Conservation (phyloP, 2,888 invertebrate species). For the Unio pictorum region DNA sequence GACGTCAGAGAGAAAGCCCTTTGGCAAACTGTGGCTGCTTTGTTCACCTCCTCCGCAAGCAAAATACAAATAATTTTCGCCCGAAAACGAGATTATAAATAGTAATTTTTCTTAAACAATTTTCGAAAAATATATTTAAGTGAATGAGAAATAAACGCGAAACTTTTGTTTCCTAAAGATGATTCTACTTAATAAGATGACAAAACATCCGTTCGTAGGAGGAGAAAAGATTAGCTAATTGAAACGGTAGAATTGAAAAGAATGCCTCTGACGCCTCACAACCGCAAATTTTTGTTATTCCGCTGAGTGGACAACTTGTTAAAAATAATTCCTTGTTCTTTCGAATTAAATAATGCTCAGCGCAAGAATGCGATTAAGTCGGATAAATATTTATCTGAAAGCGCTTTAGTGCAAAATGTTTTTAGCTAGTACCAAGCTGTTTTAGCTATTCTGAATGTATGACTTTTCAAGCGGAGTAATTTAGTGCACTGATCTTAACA, state of each 20-base stretch:
- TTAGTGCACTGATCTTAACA: slow-evolving; percentile 55
- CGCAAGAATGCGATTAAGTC: slow-evolving; percentile 28
- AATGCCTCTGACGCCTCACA: slow-evolving; percentile 67
- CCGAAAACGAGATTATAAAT: too few species aligned
- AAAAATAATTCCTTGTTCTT: slow-evolving; percentile 63
- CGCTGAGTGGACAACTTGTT: slow-evolving; percentile 64
- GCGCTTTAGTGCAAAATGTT: background rate
- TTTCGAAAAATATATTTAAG: too few species aligned
- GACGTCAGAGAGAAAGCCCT: slow-evolving; percentile 67
- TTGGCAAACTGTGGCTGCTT: slow-evolving; percentile 57
- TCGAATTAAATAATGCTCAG: slow-evolving; percentile 54
- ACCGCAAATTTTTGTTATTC: slow-evolving; percentile 54
- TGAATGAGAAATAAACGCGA: too few species aligned
- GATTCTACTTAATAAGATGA: background rate
- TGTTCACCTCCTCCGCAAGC: slow-evolving; percentile 39
- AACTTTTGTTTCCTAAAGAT: background rate
- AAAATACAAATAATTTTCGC: too few species aligned
- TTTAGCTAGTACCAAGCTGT: slow-evolving; percentile 16
- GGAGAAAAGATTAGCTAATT: slow-evolving; percentile 61
- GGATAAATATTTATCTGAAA: too few species aligned
- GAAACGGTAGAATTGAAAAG: slow-evolving; percentile 66
- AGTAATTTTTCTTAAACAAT: too few species aligned
- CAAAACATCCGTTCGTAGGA: slow-evolving; percentile 34
- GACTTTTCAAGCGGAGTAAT: slow-evolving; percentile 64
- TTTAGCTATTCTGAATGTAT: slow-evolving; percentile 29